phyloP scores from a whole-genome alignment of 2,888 invertebrate genomes.

The Acanthosoma haemorrhoidale region DNA sequence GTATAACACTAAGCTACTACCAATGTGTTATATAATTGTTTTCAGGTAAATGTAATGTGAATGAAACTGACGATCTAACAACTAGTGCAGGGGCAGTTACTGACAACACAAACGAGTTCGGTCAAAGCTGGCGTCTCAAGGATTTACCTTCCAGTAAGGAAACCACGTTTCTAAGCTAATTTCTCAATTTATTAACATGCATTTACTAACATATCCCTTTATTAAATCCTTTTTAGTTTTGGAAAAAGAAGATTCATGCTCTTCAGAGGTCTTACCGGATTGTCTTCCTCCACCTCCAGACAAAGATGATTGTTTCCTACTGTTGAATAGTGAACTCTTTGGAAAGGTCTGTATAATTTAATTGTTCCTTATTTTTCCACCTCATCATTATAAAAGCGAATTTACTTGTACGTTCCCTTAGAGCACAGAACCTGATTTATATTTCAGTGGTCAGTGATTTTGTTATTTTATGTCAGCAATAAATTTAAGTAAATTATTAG shows the following conservation, averaged over 20 bases:
- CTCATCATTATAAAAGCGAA: too few relatives aligned
- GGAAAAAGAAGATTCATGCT: constrained; percentile 37
- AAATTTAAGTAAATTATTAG: too few relatives aligned
- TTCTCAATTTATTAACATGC: background rate
- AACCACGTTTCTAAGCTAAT: background rate
- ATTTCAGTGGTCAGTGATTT: too few relatives aligned
- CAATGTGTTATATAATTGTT: too few relatives aligned
- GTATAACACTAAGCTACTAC: too few relatives aligned
- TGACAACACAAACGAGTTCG: constrained; percentile 53
- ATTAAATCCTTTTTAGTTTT: constrained; percentile 36
- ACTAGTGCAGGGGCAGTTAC: constrained; percentile 46
- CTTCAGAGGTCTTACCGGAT: constrained; percentile 33
- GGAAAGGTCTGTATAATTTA: constrained; percentile 48
- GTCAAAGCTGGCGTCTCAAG: constrained; percentile 52
- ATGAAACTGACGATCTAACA: constrained; percentile 45
- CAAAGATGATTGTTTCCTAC: constrained; percentile 60
- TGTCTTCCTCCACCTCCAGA: constrained; percentile 47
- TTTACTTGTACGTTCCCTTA: too few relatives aligned
- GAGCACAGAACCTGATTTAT: too few relatives aligned
- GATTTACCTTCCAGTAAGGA: constrained; percentile 37
- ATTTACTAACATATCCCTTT: background rate
- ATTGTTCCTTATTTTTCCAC: too few relatives aligned
- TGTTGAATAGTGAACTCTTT: constrained; percentile 55
- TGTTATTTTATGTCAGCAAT: too few relatives aligned
- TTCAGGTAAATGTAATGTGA: constrained; percentile 46